Evolutionary conservation across 2,797 vertebrate genomes (phyloP), one percentile per base, ranked within the genome.

Genomic region (Myotis planiceps): DNA sequence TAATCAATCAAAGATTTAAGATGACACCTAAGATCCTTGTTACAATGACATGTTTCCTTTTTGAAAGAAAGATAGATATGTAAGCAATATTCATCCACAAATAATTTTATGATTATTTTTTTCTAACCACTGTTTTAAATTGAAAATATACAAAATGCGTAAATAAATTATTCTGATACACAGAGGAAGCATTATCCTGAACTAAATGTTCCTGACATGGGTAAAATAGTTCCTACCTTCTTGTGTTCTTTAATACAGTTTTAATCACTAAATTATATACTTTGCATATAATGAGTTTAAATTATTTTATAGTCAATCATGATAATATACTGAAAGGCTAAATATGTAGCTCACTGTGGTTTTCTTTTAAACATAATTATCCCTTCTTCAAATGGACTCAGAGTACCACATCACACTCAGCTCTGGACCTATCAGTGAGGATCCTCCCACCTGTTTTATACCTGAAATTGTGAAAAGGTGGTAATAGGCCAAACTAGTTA

Each of bases 291-390:
- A 21, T n/a, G 81, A 34, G 5, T 91, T 71, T 82, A 76, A 68
- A 80, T 88, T 78, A 79, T 72, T 91, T 85, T 92, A 29, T 45
- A 39, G 37, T 90, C 13, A 32, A n/a, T 72, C 75, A n/a, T 58
- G 14, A 72, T 83, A 94, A 97, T 85, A 96, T 53, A 93, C 92
- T 95, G 93, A 96, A 42, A 92, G 60, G 55, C 55, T 89, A 93
- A 90, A 2, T 45, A 97, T 79, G 66, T 89, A 82, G 66, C 55
- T 55, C 0, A 4, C 47, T 76, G 18, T 21, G 47, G 13, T 47
- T 92, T 95, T 94, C 12, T 55, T 23, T 83, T 51, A 96, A 95
- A 86, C 34, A 60, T 71, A 94, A 69, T 68, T 37, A 74, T 39
- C 5, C 9, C 37, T 76, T 51, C 27, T 84, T 94, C 29, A 75